Percentiles rank a stretch among this genome's conserved stretches.
These are phyloP conservation scores for Lithobates pipiens DNA, from an alignment of 2,797 vertebrate species.

Conservation along the genomic window DNA sequence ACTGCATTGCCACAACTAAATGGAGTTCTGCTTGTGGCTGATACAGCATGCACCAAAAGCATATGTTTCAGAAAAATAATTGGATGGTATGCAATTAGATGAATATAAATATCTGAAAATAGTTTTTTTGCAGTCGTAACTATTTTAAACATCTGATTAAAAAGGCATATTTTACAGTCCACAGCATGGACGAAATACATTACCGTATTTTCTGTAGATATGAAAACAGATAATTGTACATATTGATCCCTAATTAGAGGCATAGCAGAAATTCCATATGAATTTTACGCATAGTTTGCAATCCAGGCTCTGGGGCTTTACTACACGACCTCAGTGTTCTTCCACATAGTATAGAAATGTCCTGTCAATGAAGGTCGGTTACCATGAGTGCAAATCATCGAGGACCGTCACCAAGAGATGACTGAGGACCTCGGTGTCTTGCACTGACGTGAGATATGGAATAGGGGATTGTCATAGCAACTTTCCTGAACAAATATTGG, in stretches of 20 bases:
- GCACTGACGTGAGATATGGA: slow-evolving; percentile 58
- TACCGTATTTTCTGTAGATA: neutral
- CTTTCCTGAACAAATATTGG: slow-evolving; percentile 61
- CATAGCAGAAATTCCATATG: neutral
- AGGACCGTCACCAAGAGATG: slow-evolving; percentile 51
- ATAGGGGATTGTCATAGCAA: slow-evolving; percentile 52
- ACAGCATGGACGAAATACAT: neutral
- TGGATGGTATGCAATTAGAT: no score
- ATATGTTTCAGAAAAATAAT: no score
- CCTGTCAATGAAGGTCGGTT: slow-evolving; percentile 44
- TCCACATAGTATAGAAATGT: slow-evolving; percentile 32
- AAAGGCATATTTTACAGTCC: no score
- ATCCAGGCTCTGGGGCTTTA: slow-evolving; percentile 8
- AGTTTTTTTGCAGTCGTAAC: no score
- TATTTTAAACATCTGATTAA: no score
- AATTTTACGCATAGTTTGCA: neutral
- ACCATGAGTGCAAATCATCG: slow-evolving; percentile 43
- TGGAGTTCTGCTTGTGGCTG: no score
- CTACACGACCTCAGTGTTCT: neutral
- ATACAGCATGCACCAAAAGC: no score
- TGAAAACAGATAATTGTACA: neutral
- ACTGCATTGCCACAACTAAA: no score
- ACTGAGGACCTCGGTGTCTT: slow-evolving; percentile 45
- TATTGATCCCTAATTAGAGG: neutral
- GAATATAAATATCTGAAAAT: no score